Conservation (phyloP, 2,888 invertebrate species). For the Meganola albula region DNA sequence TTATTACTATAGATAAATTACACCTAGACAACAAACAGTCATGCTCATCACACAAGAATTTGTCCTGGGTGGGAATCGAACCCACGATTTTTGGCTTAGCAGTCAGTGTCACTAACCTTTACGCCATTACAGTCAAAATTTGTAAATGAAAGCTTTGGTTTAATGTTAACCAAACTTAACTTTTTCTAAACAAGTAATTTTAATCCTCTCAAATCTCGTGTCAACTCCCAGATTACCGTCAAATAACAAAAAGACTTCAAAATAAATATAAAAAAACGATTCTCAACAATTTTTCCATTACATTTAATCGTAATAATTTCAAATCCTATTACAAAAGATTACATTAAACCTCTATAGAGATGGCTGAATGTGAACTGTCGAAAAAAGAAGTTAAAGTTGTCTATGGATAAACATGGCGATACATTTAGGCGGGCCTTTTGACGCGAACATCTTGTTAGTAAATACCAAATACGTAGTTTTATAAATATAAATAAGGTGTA, state of each 20-base stretch:
- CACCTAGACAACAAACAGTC: too few relatives aligned
- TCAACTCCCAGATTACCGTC: conserved; percentile 14
- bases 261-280: conserved; percentile 21
- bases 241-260: conserved; percentile 11
- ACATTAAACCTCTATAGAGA: conserved; percentile 33
- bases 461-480: conserved; percentile 65
- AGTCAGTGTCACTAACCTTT: too few relatives aligned
- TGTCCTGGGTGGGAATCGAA: too few relatives aligned
- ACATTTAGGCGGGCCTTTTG: conserved; percentile 53
- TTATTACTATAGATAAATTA: too few relatives aligned
- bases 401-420: conserved; percentile 39
- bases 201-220: conserved; percentile 14
- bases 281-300: conserved; percentile 27
- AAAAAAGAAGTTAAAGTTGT: conserved; percentile 45
- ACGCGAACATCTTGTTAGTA: conserved; percentile 71
- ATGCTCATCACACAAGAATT: too few relatives aligned
- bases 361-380: conserved; percentile 27
- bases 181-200: conserved; percentile 1
- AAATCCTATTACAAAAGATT: conserved; percentile 24
- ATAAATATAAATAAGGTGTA: conserved; percentile 68
- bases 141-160: too few relatives aligned
- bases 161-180: too few relatives aligned
- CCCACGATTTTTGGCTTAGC: too few relatives aligned
- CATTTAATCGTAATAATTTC: conserved; percentile 31
- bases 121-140: too few relatives aligned